Evolutionary conservation across 2,113 vertebrate genomes (phyloP), one percentile per base, ranked within the genome.

Genomic region (Machaerirhynchus nigripectus): DNA sequence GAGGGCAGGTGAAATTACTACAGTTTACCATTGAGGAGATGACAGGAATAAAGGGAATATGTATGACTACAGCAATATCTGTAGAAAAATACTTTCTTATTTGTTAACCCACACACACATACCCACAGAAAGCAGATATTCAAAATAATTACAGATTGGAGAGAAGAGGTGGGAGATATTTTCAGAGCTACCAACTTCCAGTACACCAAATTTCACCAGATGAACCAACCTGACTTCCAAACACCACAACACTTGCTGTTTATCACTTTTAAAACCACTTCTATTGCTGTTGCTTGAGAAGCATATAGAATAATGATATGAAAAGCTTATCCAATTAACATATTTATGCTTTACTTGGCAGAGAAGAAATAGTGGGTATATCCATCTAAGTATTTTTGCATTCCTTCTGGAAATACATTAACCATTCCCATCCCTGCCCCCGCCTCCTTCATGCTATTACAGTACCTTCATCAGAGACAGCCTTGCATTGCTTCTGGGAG

Each of bases 101-200:
- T 92, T 92, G 27, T 69, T 71, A 93, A 18, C 31, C 20, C 46
- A 2, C 15, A 3, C 15, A 12, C 22, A 35, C 33, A 65, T 69
- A 73, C 28, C 63, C 57, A 24, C 35, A 80, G 63, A 23, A 94
- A 53, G 21, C 5, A 82, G 37, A 55, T 79, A 69, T 70, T 94
- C 75, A 88, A 63, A 91, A 86, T 76, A 73, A 92, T 84, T 82
- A 79, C 18, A 81, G 56, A 49, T 84, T 33, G 28, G 63, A 70
- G 35, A 71, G 75, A 84, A 88, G 28, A 96, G 28, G 10, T 42
- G n/a, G 44, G 71, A 85, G 52, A 47, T 49, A 69, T 80, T 93
- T 97, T 97, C 69, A 73, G 22, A 94, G 37, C 37, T 89, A 87
- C 75, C 61, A 90, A 17, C 31, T 85, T 87, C 82, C 53, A 67